Evolutionary conservation across 2,888 invertebrate genomes (phyloP), one percentile per base, ranked within the genome.

Genomic region (Sipunculus nudus): DNA sequence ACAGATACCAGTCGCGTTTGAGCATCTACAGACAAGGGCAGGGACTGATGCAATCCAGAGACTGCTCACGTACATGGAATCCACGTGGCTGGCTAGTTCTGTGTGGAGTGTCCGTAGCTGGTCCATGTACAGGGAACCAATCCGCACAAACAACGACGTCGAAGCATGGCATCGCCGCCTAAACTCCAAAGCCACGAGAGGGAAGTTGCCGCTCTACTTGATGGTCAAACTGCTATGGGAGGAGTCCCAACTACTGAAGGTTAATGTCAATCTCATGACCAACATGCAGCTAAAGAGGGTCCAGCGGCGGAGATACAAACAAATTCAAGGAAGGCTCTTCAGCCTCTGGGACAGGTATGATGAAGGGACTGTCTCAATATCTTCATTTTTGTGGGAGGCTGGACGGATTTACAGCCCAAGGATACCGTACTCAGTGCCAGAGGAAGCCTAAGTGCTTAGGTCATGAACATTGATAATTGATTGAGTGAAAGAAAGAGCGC

Each of bases 131-230:
- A 16, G 25, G 13, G 39, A 21, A 16, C 25, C 32, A 4, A 41
- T 59, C 3, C 45, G 53, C 16, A 54, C 53, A 2, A 54, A 59
- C 40, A 53, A 54, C 29, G 46, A 59, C 35, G 3, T 29, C 25
- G 46, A 53, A 35, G 60, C 54, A 6, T 60, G 60, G 60, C 60
- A 60, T 28, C 19, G 38, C 3, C 47, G 48, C 8, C 47, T 60
- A 6, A 60, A 60, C 43, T 16, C 6, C n/a, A 3, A 19, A 10
- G 60, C 54, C 19, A 28, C n/a, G 16, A 8, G 25, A 23, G 31
- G 38, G 2, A 2, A 40, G 3, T 13, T 60, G 13, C 16, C 25
- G n/a, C 29, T 59, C 10, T 60, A 60, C 35, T n/a, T 26, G 13
- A 32, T 60, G 32, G 26, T 60, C 3, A 6, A 19, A 8, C 31